Conservation (phyloP, 2,797 vertebrate species). For the Mormyrus proboscirostris region DNA sequence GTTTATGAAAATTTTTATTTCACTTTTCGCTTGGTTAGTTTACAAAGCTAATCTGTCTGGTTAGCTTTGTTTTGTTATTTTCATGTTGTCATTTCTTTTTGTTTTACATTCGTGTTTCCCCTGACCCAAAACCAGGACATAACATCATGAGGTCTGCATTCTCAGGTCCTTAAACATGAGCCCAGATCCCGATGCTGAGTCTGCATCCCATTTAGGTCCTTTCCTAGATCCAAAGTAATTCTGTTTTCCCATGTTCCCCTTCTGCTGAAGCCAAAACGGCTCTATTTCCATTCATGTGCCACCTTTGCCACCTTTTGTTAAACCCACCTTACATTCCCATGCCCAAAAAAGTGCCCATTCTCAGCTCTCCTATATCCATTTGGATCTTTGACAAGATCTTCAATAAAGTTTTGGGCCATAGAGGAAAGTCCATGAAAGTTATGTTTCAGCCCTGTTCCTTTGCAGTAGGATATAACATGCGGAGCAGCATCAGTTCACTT, state of each 20-base stretch:
- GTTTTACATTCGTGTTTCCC: neutral
- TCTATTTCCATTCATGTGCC: neutral
- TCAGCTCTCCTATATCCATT: neutral
- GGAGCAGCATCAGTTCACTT: neutral
- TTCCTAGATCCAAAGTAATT: neutral
- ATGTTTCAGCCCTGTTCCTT: neutral
- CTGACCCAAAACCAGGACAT: neutral
- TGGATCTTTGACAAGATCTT: too few relatives aligned
- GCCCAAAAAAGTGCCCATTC: neutral
- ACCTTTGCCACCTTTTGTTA: neutral
- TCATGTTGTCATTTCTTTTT: neutral
- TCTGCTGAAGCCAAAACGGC: neutral
- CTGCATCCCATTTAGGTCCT: neutral
- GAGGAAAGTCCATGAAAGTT: neutral
- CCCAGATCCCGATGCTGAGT: neutral
- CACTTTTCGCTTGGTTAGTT: neutral
- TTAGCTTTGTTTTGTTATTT: neutral
- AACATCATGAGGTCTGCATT: neutral
- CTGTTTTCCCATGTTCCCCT: neutral
- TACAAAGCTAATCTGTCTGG: neutral
- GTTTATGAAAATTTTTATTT: neutral
- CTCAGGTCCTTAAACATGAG: neutral
- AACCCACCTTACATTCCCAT: neutral
- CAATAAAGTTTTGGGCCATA: neutral
- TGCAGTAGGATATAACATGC: neutral